Conservation (phyloP, 2,888 invertebrate genomes). For the Thera britannica region DNA sequence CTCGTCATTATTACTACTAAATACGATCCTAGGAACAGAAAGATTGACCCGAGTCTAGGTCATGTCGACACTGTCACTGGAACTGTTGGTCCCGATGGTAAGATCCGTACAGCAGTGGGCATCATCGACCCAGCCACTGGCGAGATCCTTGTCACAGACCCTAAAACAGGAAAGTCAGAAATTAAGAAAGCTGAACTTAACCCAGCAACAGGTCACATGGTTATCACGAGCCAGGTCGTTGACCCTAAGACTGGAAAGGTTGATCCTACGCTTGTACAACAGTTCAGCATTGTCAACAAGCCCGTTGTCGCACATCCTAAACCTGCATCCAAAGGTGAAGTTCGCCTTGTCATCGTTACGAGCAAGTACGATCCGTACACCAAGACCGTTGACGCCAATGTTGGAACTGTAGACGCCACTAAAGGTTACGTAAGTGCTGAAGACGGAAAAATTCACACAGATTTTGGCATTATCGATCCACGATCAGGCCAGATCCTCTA, state of each 20-base stretch:
- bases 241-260: constrained; percentile 85
- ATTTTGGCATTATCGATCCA: constrained; percentile 85
- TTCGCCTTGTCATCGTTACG: constrained; percentile 75
- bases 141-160: constrained; percentile 76
- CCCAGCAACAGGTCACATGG: constrained; percentile 83
- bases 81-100: constrained; percentile 79
- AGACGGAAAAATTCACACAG: constrained; percentile 84
- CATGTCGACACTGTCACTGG: constrained; percentile 85
- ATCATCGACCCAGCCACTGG: constrained; percentile 86
- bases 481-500: constrained; percentile 85
- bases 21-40: constrained; percentile 83
- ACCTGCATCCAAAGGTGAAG: constrained; percentile 71
- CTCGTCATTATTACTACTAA: constrained; percentile 86
- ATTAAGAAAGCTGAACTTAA: constrained; percentile 84
- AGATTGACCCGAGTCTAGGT: constrained; percentile 73
- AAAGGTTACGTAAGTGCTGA: constrained; percentile 82
- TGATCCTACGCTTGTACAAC: constrained; percentile 84
- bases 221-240: constrained; percentile 82
- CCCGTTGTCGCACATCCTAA: constrained; percentile 70
- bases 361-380: constrained; percentile 86
- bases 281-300: constrained; percentile 78
- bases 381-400: constrained; percentile 83
- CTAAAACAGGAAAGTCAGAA: constrained; percentile 80
- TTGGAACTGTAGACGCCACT: constrained; percentile 81
- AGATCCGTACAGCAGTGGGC: constrained; percentile 86